Base-by-base conservation (phyloP, 2,113 vertebrate species). In the Apteryx owenii region DNA sequence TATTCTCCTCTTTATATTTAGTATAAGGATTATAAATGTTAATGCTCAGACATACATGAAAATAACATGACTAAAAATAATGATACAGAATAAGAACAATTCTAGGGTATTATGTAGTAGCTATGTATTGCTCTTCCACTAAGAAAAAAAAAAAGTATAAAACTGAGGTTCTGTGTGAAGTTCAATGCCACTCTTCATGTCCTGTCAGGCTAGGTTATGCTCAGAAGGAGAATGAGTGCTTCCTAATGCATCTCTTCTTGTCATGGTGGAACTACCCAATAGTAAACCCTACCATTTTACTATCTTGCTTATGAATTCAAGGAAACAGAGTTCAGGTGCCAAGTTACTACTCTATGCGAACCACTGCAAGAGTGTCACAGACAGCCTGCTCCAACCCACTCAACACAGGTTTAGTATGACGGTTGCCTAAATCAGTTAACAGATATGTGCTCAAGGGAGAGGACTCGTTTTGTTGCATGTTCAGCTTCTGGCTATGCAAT, bases 391-490 rank as follows among this genome's bases (percentile, higher is more conserved):
- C 53, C 64, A 66, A 13, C 17, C 16, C 31, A 7, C 10, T 40
- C 75, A 14, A 9, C 18, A 36, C 38, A 60, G 12, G 15, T 7
- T 2, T 8, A 28, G 53, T n/a, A 46, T 25, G 26, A 50, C 3
- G 40, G 12, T 60, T 5, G 86, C n/a, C 46, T n/a, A 28, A 72
- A 19, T 7, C 33, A 60, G 4, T 16, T 46, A 28, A 31, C 33
- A 69, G 8, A 15, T 7, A 2, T 5, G 21, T 3, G 3, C 36
- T 42, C 40, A 42, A 46, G 46, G 83, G 15, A 36, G 17, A 1
- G 7, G 3, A 4, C 12, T 77, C 6, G 40, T 46, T 64, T 62
- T 50, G 29, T 61, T 65, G 28, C 79, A 33, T 0, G 0, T 65
- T 65, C 36, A 65, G 62, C n/a, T 38, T 65, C 56, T 8, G 33